Evolutionary conservation across 2,113 vertebrate species (phyloP).

Genomic region (Tragelaphus strepsiceros): DNA sequence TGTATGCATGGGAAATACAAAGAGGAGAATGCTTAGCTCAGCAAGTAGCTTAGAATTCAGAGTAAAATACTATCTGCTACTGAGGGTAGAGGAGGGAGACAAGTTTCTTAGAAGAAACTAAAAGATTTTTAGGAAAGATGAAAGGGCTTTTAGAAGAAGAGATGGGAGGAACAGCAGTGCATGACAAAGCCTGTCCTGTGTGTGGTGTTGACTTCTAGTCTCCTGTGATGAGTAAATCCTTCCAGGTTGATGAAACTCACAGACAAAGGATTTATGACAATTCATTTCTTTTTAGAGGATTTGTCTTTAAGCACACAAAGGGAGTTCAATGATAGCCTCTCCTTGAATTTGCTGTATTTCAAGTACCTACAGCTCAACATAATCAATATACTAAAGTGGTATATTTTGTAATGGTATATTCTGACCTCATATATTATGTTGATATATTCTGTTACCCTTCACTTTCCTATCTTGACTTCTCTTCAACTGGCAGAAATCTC

Average conservation of each 20-base stretch:
- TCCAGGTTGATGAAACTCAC: neutral
- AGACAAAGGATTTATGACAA: neutral
- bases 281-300: neutral
- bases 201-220: neutral
- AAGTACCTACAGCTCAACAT: neutral
- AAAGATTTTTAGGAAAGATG: neutral
- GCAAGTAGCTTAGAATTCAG: neutral
- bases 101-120: neutral
- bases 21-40: neutral
- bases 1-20: neutral
- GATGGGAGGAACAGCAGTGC: too few species aligned
- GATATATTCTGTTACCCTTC: neutral
- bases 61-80: neutral
- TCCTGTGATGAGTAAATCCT: neutral
- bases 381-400: neutral
- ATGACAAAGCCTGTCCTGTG: neutral
- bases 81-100: neutral
- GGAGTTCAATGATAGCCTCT: neutral
- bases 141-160: neutral
- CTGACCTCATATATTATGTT: neutral
- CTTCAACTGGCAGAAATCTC: neutral
- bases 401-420: neutral
- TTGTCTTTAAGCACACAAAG: neutral
- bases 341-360: neutral
- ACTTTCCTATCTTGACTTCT: neutral